Conservation (phyloP, 2,888 invertebrate genomes). For the Crioceris asparagi region DNA sequence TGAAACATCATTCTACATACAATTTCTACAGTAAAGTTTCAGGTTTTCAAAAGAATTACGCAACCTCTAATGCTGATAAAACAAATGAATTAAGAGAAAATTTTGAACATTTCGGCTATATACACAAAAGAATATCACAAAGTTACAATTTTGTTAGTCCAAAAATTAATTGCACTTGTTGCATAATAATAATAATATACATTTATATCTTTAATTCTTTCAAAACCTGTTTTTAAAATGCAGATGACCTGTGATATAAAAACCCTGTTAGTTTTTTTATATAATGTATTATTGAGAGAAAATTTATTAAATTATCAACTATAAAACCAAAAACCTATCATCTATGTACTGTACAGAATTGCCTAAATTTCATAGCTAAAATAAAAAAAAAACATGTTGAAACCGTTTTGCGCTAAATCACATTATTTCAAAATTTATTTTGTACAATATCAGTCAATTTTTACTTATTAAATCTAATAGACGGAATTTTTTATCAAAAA, state of each 20-base stretch:
- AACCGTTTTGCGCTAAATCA: conserved; percentile 17
- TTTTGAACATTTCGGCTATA: conserved; percentile 13
- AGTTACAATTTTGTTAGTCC: conserved; percentile 9
- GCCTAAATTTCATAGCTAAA: conserved; percentile 17
- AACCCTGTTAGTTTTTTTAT: conserved; percentile 30
- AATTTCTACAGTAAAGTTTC: conserved; percentile 32
- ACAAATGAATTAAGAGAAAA: conserved; percentile 18
- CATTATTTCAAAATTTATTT: conserved; percentile 19
- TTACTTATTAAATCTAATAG: conserved; percentile 12
- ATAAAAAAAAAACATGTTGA: conserved; percentile 7
- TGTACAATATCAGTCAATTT: conserved; percentile 24
- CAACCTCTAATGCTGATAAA: conserved; percentile 9
- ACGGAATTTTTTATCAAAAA: conserved; percentile 6
- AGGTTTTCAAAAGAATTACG: conserved; percentile 28
- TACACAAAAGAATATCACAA: conserved; percentile 18
- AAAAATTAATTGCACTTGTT: conserved; percentile 26
- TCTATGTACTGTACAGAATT: conserved; percentile 28
- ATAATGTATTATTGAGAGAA: conserved; percentile 12
- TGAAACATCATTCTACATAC: conserved; percentile 35
- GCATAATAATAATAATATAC: conserved; percentile 12
- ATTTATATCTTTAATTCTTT: conserved; percentile 21
- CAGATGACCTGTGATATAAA: conserved; percentile 25
- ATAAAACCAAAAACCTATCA: conserved; percentile 9
- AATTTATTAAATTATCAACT: conserved; percentile 13
- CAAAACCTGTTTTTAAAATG: conserved; percentile 22